Base-by-base conservation (phyloP, 2,888 invertebrate genomes). In the Pachliopta kotzebuea region DNA sequence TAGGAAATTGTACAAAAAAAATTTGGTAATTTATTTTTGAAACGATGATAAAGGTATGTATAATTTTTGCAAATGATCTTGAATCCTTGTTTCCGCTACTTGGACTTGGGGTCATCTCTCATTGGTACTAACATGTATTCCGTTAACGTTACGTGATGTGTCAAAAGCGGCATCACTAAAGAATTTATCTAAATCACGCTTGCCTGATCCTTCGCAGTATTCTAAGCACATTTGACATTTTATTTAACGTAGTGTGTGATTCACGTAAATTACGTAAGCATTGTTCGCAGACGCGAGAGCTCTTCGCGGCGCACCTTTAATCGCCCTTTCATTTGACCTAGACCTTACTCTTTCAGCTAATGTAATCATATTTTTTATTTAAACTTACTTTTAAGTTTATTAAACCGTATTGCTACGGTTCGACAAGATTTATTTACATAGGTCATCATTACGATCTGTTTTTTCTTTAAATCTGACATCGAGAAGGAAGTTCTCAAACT, bases 231-330 rank as follows among this genome's bases (percentile, higher is more conserved):
- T 65, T 65, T 65, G 61, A 60, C 65, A 65, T 65, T 64, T 60
- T 56, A 64, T 65, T 61, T 58, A 58, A 61, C 54, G 20, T 20
- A 58, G 61, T 53, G 21, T 58, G 57, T 61, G 61, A 65, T 54
- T 61, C 65, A 65, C 57, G 57, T 65, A 45, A 60, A 65, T 58
- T 65, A 65, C 65, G 65, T 61, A 65, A 65, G 60, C 58, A 54
- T 61, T 65, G 61, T 55, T 65, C 61, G 52, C 57, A 60, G 65
- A 57, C 56, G 60, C 50, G 26, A 14, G 23, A 26, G 50, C 23
- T 50, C 23, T 24, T 29, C n/a, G 37, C 42, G 49, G 29, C 58
- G 37, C 58, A 20, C 56, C 56, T 55, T 49, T 31, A n/a, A 17
- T n/a, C 56, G 60, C 60, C 65, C 65, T 65, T 60, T 54, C n/a